Conservation (phyloP, 92 coral and sea anemone species). For the Chrysogorgia sp. region DNA sequence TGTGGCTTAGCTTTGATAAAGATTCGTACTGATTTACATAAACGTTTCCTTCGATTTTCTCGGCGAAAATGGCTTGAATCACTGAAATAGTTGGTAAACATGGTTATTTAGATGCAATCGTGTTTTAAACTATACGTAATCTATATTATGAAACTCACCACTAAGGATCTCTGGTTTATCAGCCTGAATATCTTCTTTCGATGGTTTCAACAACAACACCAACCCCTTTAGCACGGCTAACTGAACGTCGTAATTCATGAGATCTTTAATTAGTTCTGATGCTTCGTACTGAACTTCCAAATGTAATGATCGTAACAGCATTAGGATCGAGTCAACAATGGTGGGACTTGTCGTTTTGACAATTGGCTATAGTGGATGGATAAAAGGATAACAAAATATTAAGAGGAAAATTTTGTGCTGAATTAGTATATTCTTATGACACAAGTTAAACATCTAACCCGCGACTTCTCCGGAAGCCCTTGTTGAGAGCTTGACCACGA, state of each 20-base stretch:
- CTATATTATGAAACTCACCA: conserved; percentile 54
- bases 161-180: conserved; percentile 73
- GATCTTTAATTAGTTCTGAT: conserved; percentile 90
- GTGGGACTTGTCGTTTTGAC: conserved; percentile 87
- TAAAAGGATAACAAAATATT: background rate
- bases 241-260: conserved; percentile 82
- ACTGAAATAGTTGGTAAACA: too few species aligned
- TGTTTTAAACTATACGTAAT: too few species aligned
- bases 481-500: too few species aligned
- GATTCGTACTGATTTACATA: too few species aligned
- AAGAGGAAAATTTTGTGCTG: background rate
- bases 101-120: background rate
- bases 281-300: conserved; percentile 97
- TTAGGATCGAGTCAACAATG: conserved; percentile 85
- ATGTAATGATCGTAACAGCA: conserved; percentile 89
- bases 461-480: too few species aligned
- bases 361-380: conserved; percentile 69
- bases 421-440: too few species aligned
- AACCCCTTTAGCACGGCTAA: conserved; percentile 78
- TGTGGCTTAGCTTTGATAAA: too few species aligned
- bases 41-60: too few species aligned
- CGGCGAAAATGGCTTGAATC: too few species aligned
- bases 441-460: too few species aligned
- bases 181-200: conserved; percentile 81
- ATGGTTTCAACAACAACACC: conserved; percentile 81